Evolutionary conservation across 2,888 invertebrate species (phyloP), one percentile per base, ranked within the genome.

Genomic region (Zaprionus lineosus): DNA sequence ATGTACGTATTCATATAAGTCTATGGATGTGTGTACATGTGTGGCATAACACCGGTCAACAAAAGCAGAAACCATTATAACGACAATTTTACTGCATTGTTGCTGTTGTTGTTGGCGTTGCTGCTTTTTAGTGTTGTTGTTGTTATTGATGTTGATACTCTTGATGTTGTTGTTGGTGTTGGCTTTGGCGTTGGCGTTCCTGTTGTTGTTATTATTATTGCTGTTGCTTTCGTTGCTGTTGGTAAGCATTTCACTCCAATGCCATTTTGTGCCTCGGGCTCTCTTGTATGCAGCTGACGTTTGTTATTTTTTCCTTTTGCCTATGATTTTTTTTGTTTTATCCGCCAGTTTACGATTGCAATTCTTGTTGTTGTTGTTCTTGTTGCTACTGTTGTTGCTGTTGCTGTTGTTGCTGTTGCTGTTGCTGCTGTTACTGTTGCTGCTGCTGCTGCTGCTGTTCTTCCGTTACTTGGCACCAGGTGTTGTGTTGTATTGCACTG

Each of bases 241-340:
- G 31, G 67, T 55, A 56, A 46, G 28, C 40, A 60, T 61, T 58
- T 64, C 64, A 52, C 59, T 67, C 51, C 53, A 48, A 50, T 64
- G 51, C 48, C 48, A 51, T 51, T 55, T 48, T 34, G 57, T 67
- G 55, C 78, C 66, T 55, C 51, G 40, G 57, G 59, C 39, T 57
- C 21, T 19, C 39, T 61, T 41, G 37, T 41, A 46, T 81, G 84
- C 77, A 76, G 64, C 82, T 84, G 77, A 61, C 75, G 53, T 61
- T 71, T 83, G 58, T 58, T 56, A 24, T 58, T 62, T 59, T 34
- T 18, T n/a, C n/a, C n/a, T 47, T 31, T 11, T 11, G 18, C 14
- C 4, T 16, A 11, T 11, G 2, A 9, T 36, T 18, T 28, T 40
- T 40, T 15, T 41, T 41, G 19, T 34, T 48, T 41, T 39, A n/a